Percentiles rank a stretch among this genome's conserved stretches.
phyloP scores from a whole-genome alignment of 1,140 invertebrate species.

The Harpegnathos saltator region DNA sequence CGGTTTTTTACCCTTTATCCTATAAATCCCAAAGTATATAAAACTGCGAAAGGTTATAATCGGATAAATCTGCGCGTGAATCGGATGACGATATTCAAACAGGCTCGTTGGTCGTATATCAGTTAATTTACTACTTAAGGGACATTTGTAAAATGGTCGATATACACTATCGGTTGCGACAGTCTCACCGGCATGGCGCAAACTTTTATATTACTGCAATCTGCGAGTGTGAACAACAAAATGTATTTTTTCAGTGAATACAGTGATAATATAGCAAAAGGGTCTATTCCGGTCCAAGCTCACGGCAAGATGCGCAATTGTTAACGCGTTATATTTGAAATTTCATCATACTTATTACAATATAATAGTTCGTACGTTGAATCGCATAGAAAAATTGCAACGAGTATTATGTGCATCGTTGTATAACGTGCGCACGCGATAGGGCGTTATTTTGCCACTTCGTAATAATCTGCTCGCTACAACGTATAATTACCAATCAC shows the following conservation, averaged over 20 bases:
- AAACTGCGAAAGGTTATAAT: conserved; percentile 32
- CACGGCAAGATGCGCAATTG: conserved; percentile 32
- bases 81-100: conserved; percentile 47
- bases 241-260: conserved; percentile 63
- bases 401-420: conserved; percentile 9
- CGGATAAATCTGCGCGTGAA: conserved; percentile 6
- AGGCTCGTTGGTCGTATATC: conserved; percentile 69
- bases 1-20: background rate
- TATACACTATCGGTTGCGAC: conserved; percentile 67
- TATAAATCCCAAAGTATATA: conserved; percentile 30
- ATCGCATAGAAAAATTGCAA: conserved; percentile 67
- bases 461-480: conserved; percentile 13
- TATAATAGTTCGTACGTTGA: conserved; percentile 55
- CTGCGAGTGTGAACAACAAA: conserved; percentile 65
- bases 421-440: conserved; percentile 42
- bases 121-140: conserved; percentile 73
- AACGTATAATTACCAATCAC: conserved; percentile 13
- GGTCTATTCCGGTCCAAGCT: conserved; percentile 72
- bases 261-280: conserved; percentile 80
- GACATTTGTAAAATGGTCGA: conserved; percentile 69
- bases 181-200: conserved; percentile 69
- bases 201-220: conserved; percentile 72
- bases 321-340: conserved; percentile 31
- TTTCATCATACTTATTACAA: background rate
- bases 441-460: conserved; percentile 50